These are phyloP conservation scores for Cephus rjabovi DNA, from an alignment of 2,888 invertebrate species.

Conservation along the genomic window DNA sequence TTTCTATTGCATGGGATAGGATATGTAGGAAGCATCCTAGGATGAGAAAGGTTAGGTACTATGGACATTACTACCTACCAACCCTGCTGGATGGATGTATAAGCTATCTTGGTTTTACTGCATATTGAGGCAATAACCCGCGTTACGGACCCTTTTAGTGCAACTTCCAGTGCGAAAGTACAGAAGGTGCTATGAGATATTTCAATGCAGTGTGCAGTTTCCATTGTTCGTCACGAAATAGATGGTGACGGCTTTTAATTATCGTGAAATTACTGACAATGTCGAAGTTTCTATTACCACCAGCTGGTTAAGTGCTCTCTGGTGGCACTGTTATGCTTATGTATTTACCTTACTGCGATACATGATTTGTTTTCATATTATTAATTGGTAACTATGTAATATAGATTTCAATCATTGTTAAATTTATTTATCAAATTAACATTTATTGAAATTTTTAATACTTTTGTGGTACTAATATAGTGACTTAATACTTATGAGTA, in stretches of 20 bases:
- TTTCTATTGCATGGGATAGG: background rate
- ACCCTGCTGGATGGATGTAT: slow-evolving; percentile 23
- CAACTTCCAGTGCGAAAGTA: slow-evolving; percentile 43
- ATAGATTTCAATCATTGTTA: background rate
- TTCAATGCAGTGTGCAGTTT: slow-evolving; percentile 33
- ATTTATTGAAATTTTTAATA: too few relatives aligned
- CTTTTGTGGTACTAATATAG: too few relatives aligned
- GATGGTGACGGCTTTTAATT: slow-evolving; percentile 37
- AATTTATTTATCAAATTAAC: too few relatives aligned
- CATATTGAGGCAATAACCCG: slow-evolving; percentile 56
- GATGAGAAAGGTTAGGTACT: slow-evolving; percentile 1
- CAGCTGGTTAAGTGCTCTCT: slow-evolving; percentile 7
- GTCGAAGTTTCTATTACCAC: slow-evolving; percentile 36
- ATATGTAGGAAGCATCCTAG: background rate
- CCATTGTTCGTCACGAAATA: slow-evolving; percentile 31
- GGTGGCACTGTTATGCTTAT: background rate
- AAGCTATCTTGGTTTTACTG: slow-evolving; percentile 53
- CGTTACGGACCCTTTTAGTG: slow-evolving; percentile 50
- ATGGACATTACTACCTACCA: slow-evolving; percentile 1
- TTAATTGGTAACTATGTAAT: background rate
- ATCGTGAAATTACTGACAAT: slow-evolving; percentile 31
- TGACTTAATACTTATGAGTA: too few relatives aligned
- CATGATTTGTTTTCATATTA: background rate
- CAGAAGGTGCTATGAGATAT: slow-evolving; percentile 36
- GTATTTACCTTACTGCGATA: background rate